A percentile compares a stretch with the other conserved stretches of the same genome.
Conservation (phyloP, 2,797 vertebrate species). For the Neostethus bicornis region DNA sequence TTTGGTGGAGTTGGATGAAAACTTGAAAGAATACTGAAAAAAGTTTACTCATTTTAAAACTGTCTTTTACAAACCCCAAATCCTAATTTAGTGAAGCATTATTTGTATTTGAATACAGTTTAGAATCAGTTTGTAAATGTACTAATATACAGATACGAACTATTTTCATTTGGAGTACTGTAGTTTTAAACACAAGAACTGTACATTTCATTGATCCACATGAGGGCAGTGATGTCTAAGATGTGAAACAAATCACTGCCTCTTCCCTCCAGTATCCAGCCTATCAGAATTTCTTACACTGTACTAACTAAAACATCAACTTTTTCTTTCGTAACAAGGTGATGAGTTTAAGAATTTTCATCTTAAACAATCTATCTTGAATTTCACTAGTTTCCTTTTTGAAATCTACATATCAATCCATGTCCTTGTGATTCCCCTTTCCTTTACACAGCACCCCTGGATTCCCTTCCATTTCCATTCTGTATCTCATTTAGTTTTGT, state of each 20-base stretch:
- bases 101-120: too few relatives aligned
- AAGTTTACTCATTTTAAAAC: too few relatives aligned
- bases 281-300: background rate
- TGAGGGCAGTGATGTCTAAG: slow-evolving; percentile 70
- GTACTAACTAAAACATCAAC: background rate
- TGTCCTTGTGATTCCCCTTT: slow-evolving; percentile 2
- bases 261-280: background rate
- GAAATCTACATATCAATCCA: slow-evolving; percentile 26
- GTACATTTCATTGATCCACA: slow-evolving; percentile 50
- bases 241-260: slow-evolving; percentile 2
- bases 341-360: background rate
- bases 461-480: slow-evolving; percentile 40
- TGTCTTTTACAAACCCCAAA: too few relatives aligned
- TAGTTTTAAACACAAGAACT: background rate
- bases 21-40: too few relatives aligned
- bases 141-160: too few relatives aligned
- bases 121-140: too few relatives aligned
- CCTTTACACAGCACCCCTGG: slow-evolving; percentile 23
- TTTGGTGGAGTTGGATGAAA: too few relatives aligned
- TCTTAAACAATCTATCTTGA: background rate
- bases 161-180: background rate
- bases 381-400: slow-evolving; percentile 3
- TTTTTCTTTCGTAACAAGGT: background rate
- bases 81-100: too few relatives aligned
- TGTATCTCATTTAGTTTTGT: slow-evolving; percentile 37